These are phyloP conservation scores for Drosophila falleni DNA, from an alignment of 2,888 invertebrate species.

Conservation along the genomic window DNA sequence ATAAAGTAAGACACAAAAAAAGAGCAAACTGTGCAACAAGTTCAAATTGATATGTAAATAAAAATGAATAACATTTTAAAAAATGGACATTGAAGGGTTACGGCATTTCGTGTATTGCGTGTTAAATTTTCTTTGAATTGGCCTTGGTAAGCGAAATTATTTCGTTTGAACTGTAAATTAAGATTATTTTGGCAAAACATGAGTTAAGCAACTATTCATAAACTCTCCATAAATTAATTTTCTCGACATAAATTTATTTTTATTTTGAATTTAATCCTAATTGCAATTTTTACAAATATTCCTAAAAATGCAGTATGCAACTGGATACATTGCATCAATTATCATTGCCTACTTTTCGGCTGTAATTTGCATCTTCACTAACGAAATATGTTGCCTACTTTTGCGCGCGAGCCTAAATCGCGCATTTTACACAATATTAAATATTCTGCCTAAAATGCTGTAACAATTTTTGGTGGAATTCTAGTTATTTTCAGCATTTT, in stretches of 20 bases:
- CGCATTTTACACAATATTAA: constrained; percentile 37
- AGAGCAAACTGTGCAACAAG: no score
- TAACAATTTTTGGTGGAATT: constrained; percentile 25
- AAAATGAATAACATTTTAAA: constrained; percentile 16
- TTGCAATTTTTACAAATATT: background rate
- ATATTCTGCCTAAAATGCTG: constrained; percentile 35
- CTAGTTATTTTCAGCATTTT: constrained; percentile 12
- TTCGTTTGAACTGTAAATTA: background rate
- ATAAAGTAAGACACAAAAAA: no score
- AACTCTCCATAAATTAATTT: background rate
- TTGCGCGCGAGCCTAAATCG: constrained; percentile 14
- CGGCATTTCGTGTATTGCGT: background rate
- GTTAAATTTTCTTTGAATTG: background rate
- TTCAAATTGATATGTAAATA: constrained; percentile 68
- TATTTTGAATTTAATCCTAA: background rate
- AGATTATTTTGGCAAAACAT: background rate
- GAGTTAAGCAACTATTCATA: background rate
- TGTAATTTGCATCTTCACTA: background rate
- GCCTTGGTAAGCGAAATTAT: background rate
- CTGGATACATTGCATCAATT: background rate
- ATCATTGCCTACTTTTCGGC: constrained; percentile 3
- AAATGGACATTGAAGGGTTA: constrained; percentile 6
- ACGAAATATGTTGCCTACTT: constrained; percentile 30
- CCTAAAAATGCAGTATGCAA: background rate
- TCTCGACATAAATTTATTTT: background rate